A percentile compares a stretch with the other conserved stretches of the same genome.
phyloP scores from a whole-genome alignment of 2,113 vertebrate species.

The Cynoglossus semilaevis region DNA sequence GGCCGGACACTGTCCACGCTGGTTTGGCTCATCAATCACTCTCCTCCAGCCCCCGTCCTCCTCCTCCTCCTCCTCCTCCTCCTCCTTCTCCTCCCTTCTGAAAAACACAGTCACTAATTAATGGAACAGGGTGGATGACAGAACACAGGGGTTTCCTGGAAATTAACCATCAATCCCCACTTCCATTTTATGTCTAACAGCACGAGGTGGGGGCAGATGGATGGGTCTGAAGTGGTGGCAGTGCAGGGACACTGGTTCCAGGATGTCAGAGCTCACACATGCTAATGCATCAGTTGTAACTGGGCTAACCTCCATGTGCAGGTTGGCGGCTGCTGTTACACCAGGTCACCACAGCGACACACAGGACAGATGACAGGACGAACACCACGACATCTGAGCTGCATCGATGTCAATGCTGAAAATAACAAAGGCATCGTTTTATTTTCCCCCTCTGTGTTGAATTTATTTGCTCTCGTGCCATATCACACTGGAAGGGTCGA shows the following conservation, averaged over 20 bases:
- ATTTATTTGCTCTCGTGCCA: too few species aligned
- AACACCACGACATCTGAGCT: too few species aligned
- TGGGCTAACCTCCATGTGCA: constrained; percentile 3
- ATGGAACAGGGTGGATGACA: constrained; percentile 72
- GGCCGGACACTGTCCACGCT: constrained; percentile 36
- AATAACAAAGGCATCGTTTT: too few species aligned
- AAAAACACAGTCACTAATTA: constrained; percentile 64
- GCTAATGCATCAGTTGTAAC: constrained; percentile 16
- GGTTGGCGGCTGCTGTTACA: constrained; percentile 9
- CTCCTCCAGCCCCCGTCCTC: constrained; percentile 22
- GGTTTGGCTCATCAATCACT: constrained; percentile 58
- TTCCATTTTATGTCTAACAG: constrained; percentile 61
- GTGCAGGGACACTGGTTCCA: constrained; percentile 7
- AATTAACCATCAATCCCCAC: constrained; percentile 66
- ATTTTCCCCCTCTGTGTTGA: too few species aligned
- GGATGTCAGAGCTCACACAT: constrained; percentile 8
- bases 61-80: constrained; percentile 46
- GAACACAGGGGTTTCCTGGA: constrained; percentile 62
- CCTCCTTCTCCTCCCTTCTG: constrained; percentile 22
- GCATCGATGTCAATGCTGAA: too few species aligned
- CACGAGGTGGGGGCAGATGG: constrained; percentile 36
- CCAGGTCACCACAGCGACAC: too few species aligned
- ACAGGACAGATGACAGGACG: not conserved
- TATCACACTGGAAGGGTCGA: too few species aligned
- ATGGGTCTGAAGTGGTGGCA: constrained; percentile 24